Base-by-base conservation (phyloP, 2,113 vertebrate genomes). In the Rissa tridactyla region DNA sequence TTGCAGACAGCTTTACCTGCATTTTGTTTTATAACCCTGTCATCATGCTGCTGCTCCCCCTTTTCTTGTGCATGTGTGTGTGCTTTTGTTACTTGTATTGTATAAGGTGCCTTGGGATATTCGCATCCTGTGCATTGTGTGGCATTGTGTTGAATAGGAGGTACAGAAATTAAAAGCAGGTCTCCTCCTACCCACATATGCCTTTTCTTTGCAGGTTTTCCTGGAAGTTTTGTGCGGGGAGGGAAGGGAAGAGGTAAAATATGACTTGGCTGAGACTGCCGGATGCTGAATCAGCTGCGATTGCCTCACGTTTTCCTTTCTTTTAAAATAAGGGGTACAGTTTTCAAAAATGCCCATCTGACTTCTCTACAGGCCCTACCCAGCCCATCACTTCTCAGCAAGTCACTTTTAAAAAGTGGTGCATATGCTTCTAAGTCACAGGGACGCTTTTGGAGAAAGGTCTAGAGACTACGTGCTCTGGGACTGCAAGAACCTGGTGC, bases 61-160 rank as follows among this genome's bases (percentile, higher is more conserved):
- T 46, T 91, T 84, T 94, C 77, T 96, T 61, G 70, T 90, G 49
- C 79, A 90, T 94, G 78, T 96, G 91, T 93, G 86, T 94, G 77
- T 46, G 75, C 82, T 92, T 96, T 97, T 96, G 94, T 97, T 92
- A 55, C 93, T 96, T 86, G 95, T 55, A 97, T 97, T 97, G 97
- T 97, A n/a, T 97, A 81, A 92, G 88, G 97, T 97, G 96, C 94
- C 97, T 97, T 94, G 97, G 97, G 97, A 97, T 97, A 97, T 85
- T 97, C 90, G 92, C 94, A 97, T 97, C 97, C 97, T 97, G 97
- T 97, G 94, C 83, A 97, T 97, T 97, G 97, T 97, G 95, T 97
- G 92, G 95, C 91, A 97, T 97, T 97, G 97, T 97, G 97, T 97
- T 97, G 89, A 94, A 96, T 95, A 97, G 91, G 90, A 97, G 97